Evolutionary conservation across 2,888 invertebrate species (phyloP).

Genomic region (Apamea monoglypha): DNA sequence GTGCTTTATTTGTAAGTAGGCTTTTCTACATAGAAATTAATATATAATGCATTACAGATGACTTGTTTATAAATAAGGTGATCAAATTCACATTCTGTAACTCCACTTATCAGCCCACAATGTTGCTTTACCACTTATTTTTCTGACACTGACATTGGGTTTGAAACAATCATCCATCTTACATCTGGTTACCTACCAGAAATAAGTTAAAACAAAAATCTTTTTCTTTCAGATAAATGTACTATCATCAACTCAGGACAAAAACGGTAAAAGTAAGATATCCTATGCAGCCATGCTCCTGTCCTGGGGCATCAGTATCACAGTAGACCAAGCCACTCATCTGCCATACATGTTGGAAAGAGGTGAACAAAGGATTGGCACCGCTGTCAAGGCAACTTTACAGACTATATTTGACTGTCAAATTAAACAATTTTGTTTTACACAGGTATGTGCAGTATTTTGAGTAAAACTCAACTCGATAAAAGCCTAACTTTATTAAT

Average conservation of each 20-base stretch:
- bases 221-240: constrained; percentile 79
- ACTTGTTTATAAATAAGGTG: background rate
- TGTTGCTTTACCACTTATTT: background rate
- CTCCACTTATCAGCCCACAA: background rate
- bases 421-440: constrained; percentile 82
- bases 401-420: constrained; percentile 87
- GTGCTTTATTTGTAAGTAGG: constrained; percentile 79
- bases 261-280: constrained; percentile 73
- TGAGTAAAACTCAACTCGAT: background rate
- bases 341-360: constrained; percentile 86
- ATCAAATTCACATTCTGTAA: background rate
- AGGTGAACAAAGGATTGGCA: constrained; percentile 81
- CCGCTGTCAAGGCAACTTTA: constrained; percentile 79
- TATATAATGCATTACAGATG: background rate
- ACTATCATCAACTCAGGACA: constrained; percentile 74
- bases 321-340: constrained; percentile 76
- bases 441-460: constrained; percentile 67
- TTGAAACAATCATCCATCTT: background rate
- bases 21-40: background rate
- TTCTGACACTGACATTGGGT: background rate
- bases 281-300: constrained; percentile 81
- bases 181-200: background rate
- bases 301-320: constrained; percentile 82
- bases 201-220: background rate
- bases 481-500: background rate